phyloP scores from a whole-genome alignment of 2,113 vertebrate genomes.

The Sturnus vulgaris region DNA sequence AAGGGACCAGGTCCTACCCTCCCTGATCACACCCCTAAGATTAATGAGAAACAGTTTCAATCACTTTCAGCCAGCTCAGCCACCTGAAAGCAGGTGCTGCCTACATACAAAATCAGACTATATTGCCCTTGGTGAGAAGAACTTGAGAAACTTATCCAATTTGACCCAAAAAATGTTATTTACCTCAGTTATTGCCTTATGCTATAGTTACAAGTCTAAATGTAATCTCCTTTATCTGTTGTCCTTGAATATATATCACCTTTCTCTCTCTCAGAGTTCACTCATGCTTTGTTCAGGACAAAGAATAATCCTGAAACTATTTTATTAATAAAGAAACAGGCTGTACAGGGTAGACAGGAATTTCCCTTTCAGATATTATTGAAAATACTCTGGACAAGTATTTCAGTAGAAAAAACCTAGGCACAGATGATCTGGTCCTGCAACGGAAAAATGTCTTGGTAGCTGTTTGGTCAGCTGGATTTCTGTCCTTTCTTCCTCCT shows the following conservation, averaged over 20 bases:
- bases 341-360: background rate
- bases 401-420: background rate
- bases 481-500: background rate
- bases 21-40: background rate
- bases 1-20: background rate
- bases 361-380: background rate
- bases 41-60: background rate
- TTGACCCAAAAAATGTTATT: background rate
- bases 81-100: background rate
- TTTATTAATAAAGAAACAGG: background rate
- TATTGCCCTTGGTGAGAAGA: background rate
- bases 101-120: background rate
- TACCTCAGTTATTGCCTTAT: background rate
- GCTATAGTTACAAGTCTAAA: background rate
- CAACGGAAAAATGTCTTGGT: background rate
- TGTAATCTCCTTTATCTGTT: background rate
- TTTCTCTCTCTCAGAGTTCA: background rate
- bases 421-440: background rate
- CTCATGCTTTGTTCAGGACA: background rate
- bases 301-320: background rate
- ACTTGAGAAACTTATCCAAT: background rate
- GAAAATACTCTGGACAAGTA: background rate
- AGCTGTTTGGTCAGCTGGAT: fast-evolving
- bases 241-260: background rate
- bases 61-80: background rate